Evolutionary conservation across 2,797 vertebrate species (phyloP).

Genomic region (Thamnophis elegans): DNA sequence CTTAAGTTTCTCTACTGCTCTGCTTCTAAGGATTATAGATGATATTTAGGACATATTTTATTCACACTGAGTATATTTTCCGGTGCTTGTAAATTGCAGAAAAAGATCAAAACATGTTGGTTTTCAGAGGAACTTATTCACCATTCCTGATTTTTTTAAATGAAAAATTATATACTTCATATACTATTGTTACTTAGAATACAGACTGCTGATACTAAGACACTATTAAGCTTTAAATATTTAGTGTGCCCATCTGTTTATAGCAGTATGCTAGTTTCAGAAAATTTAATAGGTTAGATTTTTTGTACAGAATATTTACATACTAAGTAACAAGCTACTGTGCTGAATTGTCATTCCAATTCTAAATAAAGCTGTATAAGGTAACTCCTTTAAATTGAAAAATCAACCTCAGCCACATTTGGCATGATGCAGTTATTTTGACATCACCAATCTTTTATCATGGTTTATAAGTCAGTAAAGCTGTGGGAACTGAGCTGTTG

Average conservation of each 20-base stretch:
- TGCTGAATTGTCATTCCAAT: neutral
- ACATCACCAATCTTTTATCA: constrained; percentile 47
- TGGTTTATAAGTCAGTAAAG: constrained; percentile 34
- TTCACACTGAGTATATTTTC: neutral
- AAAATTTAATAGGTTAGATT: rapidly evolving
- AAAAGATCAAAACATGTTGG: neutral
- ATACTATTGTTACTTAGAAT: neutral
- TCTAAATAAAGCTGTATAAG: neutral
- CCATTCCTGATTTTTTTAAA: neutral
- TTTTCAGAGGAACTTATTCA: neutral
- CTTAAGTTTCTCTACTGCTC: neutral
- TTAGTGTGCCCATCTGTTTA: rapidly evolving
- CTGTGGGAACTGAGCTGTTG: constrained; percentile 55
- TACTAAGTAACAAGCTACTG: neutral
- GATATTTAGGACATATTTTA: neutral
- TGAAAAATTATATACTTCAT: neutral
- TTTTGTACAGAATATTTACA: neutral
- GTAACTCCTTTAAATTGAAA: constrained; percentile 42
- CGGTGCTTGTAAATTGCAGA: neutral
- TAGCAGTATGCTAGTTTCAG: neutral
- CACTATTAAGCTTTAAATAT: neutral
- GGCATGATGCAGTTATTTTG: constrained; percentile 45
- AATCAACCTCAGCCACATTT: neutral
- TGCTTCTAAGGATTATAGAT: neutral
- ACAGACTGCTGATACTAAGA: neutral